phyloP scores from a whole-genome alignment of 2,797 vertebrate genomes.

The Pyrocephalus nanus region DNA sequence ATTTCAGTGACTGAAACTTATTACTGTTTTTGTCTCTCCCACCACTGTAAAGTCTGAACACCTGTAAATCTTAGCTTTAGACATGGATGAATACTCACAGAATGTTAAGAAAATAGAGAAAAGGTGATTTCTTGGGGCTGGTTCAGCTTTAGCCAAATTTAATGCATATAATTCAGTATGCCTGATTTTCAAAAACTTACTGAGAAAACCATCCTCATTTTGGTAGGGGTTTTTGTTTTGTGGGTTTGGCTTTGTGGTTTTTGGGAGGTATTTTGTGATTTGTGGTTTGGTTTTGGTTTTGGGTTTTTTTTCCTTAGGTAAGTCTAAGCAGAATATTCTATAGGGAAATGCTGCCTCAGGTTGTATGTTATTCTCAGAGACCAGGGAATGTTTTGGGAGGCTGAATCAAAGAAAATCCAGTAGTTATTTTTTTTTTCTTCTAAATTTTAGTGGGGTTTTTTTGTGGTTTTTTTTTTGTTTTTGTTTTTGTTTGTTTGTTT shows the following conservation, averaged over 20 bases:
- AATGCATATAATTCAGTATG: neutral
- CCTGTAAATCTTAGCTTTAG: neutral
- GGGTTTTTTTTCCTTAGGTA: neutral
- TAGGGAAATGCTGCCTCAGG: neutral
- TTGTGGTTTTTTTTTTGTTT: no score
- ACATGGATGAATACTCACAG: neutral
- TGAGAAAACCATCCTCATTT: neutral
- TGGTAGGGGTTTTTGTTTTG: neutral
- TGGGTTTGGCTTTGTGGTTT: neutral
- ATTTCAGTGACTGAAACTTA: neutral
- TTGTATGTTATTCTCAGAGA: neutral
- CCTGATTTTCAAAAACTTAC: neutral
- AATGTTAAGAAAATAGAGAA: neutral
- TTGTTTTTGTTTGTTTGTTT: no score
- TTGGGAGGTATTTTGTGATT: accelerated
- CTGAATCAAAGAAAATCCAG: neutral
- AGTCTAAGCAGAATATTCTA: neutral
- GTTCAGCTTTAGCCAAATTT: neutral
- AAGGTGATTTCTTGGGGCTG: neutral
- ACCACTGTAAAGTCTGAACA: neutral
- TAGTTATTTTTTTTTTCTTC: neutral
- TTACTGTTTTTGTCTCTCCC: neutral
- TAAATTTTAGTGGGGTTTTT: neutral
- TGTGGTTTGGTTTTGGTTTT: no score
- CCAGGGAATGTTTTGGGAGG: neutral